Evolutionary conservation across 2,888 invertebrate species (phyloP).

Genomic region (Acleris laterana): DNA sequence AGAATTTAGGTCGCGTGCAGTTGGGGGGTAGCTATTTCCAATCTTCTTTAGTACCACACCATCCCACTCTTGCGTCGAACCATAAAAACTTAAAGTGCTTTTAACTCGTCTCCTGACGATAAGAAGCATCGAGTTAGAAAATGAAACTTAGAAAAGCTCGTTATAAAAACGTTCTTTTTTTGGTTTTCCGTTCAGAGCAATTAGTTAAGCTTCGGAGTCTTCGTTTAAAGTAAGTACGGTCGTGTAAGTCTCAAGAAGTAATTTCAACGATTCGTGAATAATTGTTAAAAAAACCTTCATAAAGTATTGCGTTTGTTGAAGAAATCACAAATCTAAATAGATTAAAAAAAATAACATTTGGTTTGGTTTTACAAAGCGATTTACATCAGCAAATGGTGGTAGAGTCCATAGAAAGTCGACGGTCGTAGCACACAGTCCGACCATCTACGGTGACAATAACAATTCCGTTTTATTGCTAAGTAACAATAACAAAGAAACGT

Average conservation of each 20-base stretch:
- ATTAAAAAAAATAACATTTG: too few species aligned
- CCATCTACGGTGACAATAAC: slow-evolving; percentile 44
- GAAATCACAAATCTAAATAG: too few species aligned
- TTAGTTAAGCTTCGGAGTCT: background rate
- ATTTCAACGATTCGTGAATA: too few species aligned
- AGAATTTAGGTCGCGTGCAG: slow-evolving; percentile 67
- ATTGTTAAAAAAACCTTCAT: too few species aligned
- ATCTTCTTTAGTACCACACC: slow-evolving; percentile 56
- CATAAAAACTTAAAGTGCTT: slow-evolving; percentile 30
- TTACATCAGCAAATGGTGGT: background rate
- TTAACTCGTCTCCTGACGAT: slow-evolving; percentile 21
- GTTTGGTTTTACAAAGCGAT: too few species aligned
- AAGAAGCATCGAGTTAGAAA: slow-evolving; percentile 8
- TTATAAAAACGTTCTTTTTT: slow-evolving; percentile 5
- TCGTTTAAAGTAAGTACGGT: too few species aligned
- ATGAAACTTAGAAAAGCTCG: background rate
- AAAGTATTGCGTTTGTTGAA: too few species aligned
- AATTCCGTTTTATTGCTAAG: slow-evolving; percentile 47
- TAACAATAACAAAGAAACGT: slow-evolving; percentile 57
- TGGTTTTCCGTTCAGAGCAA: slow-evolving; percentile 5
- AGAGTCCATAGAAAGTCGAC: slow-evolving; percentile 18
- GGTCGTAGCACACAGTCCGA: slow-evolving; percentile 10
- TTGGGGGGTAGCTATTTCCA: slow-evolving; percentile 70
- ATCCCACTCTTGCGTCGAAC: slow-evolving; percentile 5
- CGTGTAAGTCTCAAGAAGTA: too few species aligned